Conservation (phyloP, 1,140 invertebrate genomes). For the Aphaenogaster rudis region DNA sequence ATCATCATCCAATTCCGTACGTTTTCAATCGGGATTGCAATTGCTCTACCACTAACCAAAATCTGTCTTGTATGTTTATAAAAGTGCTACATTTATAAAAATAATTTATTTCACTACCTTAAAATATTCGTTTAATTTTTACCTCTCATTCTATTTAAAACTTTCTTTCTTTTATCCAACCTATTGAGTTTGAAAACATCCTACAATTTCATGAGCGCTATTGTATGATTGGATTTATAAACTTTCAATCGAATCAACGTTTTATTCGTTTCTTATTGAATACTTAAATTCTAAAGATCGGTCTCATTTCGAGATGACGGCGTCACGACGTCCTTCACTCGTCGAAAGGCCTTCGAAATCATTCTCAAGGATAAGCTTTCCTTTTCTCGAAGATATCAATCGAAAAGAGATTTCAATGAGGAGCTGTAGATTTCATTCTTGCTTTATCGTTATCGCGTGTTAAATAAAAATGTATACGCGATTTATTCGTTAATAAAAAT, state of each 20-base stretch:
- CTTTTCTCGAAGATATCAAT: constrained; percentile 14
- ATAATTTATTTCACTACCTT: background rate
- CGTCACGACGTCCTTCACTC: background rate
- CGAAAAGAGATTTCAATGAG: constrained; percentile 9
- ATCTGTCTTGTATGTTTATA: background rate
- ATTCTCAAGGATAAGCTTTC: constrained; percentile 18
- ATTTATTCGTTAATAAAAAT: background rate
- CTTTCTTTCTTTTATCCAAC: background rate
- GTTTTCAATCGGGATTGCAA: background rate
- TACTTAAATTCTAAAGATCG: background rate
- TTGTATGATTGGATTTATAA: constrained; percentile 30
- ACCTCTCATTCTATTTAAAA: background rate
- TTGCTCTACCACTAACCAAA: background rate
- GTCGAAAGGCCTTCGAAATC: background rate
- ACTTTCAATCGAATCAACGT: background rate
- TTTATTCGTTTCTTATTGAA: background rate
- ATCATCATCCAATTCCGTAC: background rate
- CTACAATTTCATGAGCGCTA: constrained; percentile 4
- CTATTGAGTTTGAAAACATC: background rate
- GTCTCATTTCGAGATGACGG: background rate
- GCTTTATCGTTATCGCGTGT: background rate
- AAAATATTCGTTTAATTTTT: background rate
- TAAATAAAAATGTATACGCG: background rate
- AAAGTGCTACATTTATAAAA: background rate
- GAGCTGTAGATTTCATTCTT: background rate